A percentile compares a stretch with the other conserved stretches of the same genome.
Conservation (phyloP, 2,113 vertebrate genomes). For the Cynocephalus volans region DNA sequence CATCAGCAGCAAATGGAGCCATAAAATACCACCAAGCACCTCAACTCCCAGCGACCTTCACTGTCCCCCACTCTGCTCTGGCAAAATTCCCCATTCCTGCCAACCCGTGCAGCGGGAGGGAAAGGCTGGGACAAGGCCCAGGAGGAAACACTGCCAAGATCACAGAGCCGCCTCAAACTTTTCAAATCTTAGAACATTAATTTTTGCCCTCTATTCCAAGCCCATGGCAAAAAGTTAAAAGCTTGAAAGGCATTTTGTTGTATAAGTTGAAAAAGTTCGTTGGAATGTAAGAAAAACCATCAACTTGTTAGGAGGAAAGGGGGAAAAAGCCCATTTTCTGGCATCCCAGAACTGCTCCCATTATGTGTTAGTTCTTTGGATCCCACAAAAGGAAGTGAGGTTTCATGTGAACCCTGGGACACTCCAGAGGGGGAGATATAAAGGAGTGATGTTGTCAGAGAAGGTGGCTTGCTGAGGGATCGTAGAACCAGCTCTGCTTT, state of each 20-base stretch:
- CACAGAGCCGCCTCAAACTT: background rate
- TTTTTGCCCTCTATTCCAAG: constrained; percentile 48
- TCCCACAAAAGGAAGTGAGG: background rate
- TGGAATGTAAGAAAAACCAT: background rate
- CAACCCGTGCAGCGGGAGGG: accelerated
- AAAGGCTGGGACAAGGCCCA: background rate
- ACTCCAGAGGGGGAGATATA: background rate
- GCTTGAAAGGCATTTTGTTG: background rate
- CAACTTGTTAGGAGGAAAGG: background rate
- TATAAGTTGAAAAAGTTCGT: background rate
- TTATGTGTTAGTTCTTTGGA: background rate
- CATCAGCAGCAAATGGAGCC: background rate
- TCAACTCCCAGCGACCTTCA: background rate
- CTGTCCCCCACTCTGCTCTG: background rate
- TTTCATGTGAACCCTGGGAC: background rate
- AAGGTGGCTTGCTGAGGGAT: background rate
- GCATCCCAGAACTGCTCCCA: background rate
- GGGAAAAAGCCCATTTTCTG: background rate
- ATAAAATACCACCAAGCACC: background rate
- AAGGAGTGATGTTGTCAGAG: background rate
- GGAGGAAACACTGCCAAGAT: constrained; percentile 14
- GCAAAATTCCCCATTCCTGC: background rate
- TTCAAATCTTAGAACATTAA: background rate
- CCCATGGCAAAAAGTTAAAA: background rate
- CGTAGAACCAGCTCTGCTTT: background rate